These are phyloP conservation scores for Macrophya annulata DNA, from an alignment of 2,888 invertebrate genomes.

Conservation along the genomic window DNA sequence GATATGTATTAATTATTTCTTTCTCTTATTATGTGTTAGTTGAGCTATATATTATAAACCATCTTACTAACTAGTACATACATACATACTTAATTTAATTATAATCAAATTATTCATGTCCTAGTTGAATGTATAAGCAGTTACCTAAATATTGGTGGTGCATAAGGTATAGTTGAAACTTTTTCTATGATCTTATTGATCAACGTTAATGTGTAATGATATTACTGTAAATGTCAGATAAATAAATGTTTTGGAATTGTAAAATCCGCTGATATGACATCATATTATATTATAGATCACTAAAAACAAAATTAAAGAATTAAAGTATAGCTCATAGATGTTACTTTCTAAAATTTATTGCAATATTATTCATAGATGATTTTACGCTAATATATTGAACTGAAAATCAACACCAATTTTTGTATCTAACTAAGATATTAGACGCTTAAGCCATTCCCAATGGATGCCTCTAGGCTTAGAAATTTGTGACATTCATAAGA, in stretches of 20 bases:
- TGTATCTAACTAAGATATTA: neutral
- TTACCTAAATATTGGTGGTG: slow-evolving; percentile 51
- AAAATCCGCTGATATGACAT: neutral
- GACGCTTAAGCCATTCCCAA: neutral
- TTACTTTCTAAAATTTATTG: neutral
- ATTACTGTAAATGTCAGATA: slow-evolving; percentile 52
- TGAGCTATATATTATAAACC: neutral
- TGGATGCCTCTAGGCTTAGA: slow-evolving; percentile 21
- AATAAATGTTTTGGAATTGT: slow-evolving; percentile 55
- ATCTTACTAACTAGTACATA: neutral
- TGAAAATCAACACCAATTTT: neutral
- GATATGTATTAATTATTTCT: slow-evolving; percentile 20
- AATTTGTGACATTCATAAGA: neutral
- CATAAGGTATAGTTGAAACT: slow-evolving; percentile 29
- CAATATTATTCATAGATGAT: neutral
- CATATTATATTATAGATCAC: neutral
- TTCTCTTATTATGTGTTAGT: neutral
- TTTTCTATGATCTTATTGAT: slow-evolving; percentile 54
- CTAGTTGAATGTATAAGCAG: slow-evolving; percentile 52
- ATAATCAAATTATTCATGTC: slow-evolving; percentile 42
- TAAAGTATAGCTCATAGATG: neutral
- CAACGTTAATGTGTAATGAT: slow-evolving; percentile 43
- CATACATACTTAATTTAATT: slow-evolving; percentile 26
- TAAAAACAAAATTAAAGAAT: too few relatives aligned
- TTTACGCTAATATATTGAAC: neutral